A percentile compares a stretch with the other conserved stretches of the same genome.
phyloP scores from a whole-genome alignment of 2,797 vertebrate genomes.

The Alca torda region DNA sequence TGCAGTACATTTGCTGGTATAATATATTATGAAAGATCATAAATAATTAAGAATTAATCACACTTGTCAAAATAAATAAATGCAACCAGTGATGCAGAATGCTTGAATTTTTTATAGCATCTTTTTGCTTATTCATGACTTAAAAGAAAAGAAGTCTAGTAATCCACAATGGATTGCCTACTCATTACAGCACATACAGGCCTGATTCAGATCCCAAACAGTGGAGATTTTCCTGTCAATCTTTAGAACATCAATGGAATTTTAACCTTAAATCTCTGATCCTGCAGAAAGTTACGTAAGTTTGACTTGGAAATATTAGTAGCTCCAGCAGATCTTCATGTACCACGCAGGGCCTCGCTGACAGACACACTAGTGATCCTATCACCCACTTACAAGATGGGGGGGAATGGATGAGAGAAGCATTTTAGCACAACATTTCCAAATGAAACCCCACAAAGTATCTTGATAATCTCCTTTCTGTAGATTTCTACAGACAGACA shows the following conservation, averaged over 20 bases:
- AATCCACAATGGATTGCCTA: conserved; percentile 25
- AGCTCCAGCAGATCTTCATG: not conserved
- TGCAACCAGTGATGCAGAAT: conserved; percentile 31
- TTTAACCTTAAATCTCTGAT: not conserved
- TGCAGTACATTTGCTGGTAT: conserved; percentile 7
- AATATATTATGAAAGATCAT: conserved; percentile 48
- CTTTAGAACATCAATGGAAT: not conserved
- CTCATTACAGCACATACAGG: not conserved
- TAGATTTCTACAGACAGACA: not conserved
- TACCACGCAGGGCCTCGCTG: not conserved
- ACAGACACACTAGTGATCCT: not conserved
- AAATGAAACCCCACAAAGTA: not conserved
- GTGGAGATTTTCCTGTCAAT: not conserved
- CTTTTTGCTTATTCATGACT: conserved; percentile 63
- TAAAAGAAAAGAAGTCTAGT: conserved; percentile 1
- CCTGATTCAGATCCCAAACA: not conserved
- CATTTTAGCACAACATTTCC: not conserved
- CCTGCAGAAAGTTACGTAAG: not conserved
- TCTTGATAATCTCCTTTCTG: not conserved
- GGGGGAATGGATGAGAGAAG: rapidly evolving
- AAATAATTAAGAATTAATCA: conserved; percentile 72
- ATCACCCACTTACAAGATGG: not conserved
- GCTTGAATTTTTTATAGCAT: conserved; percentile 46
- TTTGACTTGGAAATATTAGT: not conserved
- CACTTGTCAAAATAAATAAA: conserved; percentile 66